Conservation (phyloP, 2,797 vertebrate species). For the Enteromius unitaeniatus region DNA sequence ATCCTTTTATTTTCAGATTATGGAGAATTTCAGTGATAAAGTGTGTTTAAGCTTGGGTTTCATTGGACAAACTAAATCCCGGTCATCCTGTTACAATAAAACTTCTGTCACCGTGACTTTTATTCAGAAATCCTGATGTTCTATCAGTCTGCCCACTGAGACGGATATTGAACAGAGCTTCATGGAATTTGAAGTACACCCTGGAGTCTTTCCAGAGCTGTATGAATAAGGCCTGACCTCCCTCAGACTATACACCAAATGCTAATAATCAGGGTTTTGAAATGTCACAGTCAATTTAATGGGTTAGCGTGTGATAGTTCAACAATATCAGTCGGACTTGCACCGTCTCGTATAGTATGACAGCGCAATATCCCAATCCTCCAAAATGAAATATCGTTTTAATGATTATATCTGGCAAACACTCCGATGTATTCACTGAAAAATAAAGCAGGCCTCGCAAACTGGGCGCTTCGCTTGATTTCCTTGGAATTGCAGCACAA, state of each 20-base stretch:
- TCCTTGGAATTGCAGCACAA: background rate
- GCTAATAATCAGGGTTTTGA: constrained; percentile 47
- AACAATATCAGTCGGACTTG: constrained; percentile 22
- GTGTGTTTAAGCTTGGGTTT: constrained; percentile 46
- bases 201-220: constrained; percentile 46
- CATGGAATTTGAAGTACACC: constrained; percentile 33
- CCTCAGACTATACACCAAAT: constrained; percentile 29
- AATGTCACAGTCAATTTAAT: constrained; percentile 48
- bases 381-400: constrained; percentile 26
- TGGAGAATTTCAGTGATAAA: constrained; percentile 27
- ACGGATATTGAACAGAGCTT: constrained; percentile 52
- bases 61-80: constrained; percentile 3
- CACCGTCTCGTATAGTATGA: background rate
- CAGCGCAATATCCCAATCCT: constrained; percentile 14
- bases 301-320: constrained; percentile 10
- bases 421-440: background rate
- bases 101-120: constrained; percentile 18
- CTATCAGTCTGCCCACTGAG: constrained; percentile 39
- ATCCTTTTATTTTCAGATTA: constrained; percentile 22
- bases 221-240: constrained; percentile 25
- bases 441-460: constrained; percentile 29
- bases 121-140: constrained; percentile 34
- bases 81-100: constrained; percentile 20
- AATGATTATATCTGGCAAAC: constrained; percentile 33
- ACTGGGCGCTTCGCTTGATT: constrained; percentile 3